Conservation (phyloP, 1,140 invertebrate genomes). For the Lordiphosa stackelbergi region DNA sequence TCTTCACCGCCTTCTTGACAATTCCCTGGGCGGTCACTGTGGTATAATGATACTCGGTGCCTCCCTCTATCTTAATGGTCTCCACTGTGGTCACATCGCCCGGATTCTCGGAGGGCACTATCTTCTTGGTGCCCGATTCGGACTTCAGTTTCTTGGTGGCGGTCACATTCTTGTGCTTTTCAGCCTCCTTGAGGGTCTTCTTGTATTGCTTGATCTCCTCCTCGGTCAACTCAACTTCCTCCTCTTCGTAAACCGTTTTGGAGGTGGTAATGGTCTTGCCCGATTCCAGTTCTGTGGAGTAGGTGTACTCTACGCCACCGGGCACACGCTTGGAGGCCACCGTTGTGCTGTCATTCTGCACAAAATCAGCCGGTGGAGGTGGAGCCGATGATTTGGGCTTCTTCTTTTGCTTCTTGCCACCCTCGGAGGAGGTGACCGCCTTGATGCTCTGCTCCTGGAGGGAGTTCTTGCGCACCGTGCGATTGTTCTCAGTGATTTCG, state of each 20-base stretch:
- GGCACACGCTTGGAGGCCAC: constrained; percentile 66
- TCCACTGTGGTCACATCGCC: constrained; percentile 76
- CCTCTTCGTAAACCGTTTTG: constrained; percentile 76
- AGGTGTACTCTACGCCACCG: constrained; percentile 73
- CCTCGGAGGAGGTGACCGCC: constrained; percentile 43
- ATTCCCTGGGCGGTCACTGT: constrained; percentile 73
- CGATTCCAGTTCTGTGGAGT: constrained; percentile 67
- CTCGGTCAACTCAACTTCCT: constrained; percentile 72
- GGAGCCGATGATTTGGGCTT: constrained; percentile 66
- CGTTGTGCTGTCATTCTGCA: constrained; percentile 73
- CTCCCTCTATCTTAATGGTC: constrained; percentile 72
- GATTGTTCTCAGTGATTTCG: constrained; percentile 72
- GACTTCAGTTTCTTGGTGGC: constrained; percentile 71
- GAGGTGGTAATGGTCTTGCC: constrained; percentile 75
- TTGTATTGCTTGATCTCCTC: constrained; percentile 72
- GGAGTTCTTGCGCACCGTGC: constrained; percentile 71
- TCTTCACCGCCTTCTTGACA: constrained; percentile 75
- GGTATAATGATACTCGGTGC: constrained; percentile 75
- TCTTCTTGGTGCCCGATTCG: constrained; percentile 75
- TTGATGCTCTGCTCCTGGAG: constrained; percentile 70
- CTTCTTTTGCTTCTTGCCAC: constrained; percentile 65
- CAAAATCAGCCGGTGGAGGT: constrained; percentile 71
- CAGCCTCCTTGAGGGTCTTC: constrained; percentile 74
- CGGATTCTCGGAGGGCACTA: constrained; percentile 72
- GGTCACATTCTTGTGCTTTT: constrained; percentile 75